Evolutionary conservation across 2,888 invertebrate species (phyloP), one percentile per base, ranked within the genome.

Genomic region (Ramazzottius varieornatus): DNA sequence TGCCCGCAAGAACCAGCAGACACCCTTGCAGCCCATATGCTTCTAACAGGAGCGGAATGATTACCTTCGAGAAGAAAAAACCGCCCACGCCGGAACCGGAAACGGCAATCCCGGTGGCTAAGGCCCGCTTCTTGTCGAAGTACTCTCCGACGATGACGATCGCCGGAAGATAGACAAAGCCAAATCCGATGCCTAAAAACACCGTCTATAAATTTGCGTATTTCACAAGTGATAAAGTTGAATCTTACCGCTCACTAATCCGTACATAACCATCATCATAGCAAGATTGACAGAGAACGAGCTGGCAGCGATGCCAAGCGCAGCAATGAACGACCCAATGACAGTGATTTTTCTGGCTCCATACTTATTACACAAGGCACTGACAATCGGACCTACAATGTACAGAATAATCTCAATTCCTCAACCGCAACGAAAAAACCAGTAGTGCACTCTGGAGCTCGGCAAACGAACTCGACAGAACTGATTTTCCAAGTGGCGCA

Each of bases 81-180:
- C 93, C 93, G 65, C 96, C 96, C 64, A 96, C 82, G 8, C 96
- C 96, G 0, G 94, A 92, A 1, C 96, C 96, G 73, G 91, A 91
- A 13, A 91, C 92, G 0, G 91, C 91, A 67, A 92, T 85, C 29
- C 92, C 96, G 0, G 94, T 98, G 2, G 98, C 96, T 71, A 96
- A 82, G 46, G 94, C 89, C 66, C 96, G 82, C 71, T 84, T 84
- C 71, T 88, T 86, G 75, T 98, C 94, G 74, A 98, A 98, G 81
- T 96, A 98, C 71, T 87, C 88, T 1, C 93, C 92, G 40, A 98
- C 96, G 74, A 89, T 89, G 66, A 96, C 93, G 70, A 98, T 94
- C 66, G 96, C 94, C 0, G 98, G 96, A 67, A 98, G 81, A 76
- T 96, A 98, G 74, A 98, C 93, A 68, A 98, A 82, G 0, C 96